Evolutionary conservation across 1,140 invertebrate genomes (phyloP), one percentile per base, ranked within the genome.

Genomic region (Reticulitermes speratus): DNA sequence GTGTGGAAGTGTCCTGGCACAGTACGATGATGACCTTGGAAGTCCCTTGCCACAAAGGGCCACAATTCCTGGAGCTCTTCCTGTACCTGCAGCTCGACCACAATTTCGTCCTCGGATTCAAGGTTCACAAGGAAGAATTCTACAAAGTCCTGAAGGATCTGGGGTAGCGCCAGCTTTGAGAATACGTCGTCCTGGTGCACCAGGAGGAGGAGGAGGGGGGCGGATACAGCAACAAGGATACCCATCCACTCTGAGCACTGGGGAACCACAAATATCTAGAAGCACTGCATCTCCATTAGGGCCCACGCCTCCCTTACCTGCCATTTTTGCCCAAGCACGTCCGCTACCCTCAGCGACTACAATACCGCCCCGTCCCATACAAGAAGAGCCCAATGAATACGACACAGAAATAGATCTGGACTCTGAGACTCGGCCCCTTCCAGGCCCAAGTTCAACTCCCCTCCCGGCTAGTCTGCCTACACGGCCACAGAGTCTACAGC

Each of bases 301-400:
- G 21, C 84, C 30, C 44, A 52, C 45, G 48, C 84, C 48, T 7
- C n/a, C 84, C 30, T 45, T 84, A 25, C 84, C 84, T 25, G 48
- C 84, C 30, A 65, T 30, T 45, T 32, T 84, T 6, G 84, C 84
- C 48, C 44, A 52, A 32, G 82, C 82, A 25, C 44, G 82, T 44
- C 82, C 82, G 0, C 38, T 83, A 14, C 32, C 82, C 0, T 32
- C 32, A 12, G 38, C 6, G 84, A 85, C 25, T n/a, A 86, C 55
- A 21, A 48, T 86, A 32, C 30, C 65, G 1, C 85, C 85, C 14
- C 85, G 85, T 3, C 85, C 85, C 30, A 65, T 86, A n/a, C 45
- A 69, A 16, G 85, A 86, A 81, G 48, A 65, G 3, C 84, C 48
- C 1, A 38, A n/a, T 25, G 85, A 86, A 55, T 65, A 81, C 16